These are phyloP conservation scores for Hecatera dysodea DNA, from an alignment of 2,888 invertebrate genomes.

Conservation along the genomic window DNA sequence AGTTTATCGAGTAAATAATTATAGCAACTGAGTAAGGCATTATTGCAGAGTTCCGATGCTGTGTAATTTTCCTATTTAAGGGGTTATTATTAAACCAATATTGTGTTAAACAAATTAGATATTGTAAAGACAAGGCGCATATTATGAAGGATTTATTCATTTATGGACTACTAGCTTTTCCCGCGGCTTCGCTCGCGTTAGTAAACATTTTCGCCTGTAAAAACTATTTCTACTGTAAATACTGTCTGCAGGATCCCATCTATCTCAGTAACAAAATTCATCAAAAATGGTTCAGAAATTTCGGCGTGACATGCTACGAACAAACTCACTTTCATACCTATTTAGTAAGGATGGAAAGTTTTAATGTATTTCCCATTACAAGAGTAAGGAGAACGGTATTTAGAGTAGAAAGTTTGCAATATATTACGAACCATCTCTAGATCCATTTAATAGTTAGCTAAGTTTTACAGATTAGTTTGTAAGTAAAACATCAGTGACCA, in stretches of 20 bases:
- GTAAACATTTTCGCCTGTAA: no score
- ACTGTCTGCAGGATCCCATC: no score
- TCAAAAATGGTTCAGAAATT: no score
- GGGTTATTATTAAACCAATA: conserved; percentile 36
- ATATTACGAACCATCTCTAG: not conserved
- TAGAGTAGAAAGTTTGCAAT: not conserved
- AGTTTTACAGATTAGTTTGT: not conserved
- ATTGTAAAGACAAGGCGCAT: not conserved
- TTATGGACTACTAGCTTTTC: not conserved
- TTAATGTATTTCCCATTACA: not conserved
- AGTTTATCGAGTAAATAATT: conserved; percentile 60
- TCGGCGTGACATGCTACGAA: no score
- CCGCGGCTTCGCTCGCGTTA: no score
- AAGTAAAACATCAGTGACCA: not conserved
- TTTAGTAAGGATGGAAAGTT: no score
- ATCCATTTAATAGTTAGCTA: not conserved
- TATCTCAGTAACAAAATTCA: no score
- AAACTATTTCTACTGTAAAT: no score
- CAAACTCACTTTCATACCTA: no score
- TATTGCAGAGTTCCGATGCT: conserved; percentile 41
- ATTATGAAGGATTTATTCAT: not conserved
- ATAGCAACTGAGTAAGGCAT: conserved; percentile 53
- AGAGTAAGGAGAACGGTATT: not conserved
- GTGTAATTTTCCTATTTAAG: conserved; percentile 49
- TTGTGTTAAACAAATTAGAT: conserved; percentile 27